Percentiles rank a stretch among this genome's conserved stretches.
Evolutionary conservation across 2,797 vertebrate species (phyloP).

Genomic region (Thaleichthys pacificus): DNA sequence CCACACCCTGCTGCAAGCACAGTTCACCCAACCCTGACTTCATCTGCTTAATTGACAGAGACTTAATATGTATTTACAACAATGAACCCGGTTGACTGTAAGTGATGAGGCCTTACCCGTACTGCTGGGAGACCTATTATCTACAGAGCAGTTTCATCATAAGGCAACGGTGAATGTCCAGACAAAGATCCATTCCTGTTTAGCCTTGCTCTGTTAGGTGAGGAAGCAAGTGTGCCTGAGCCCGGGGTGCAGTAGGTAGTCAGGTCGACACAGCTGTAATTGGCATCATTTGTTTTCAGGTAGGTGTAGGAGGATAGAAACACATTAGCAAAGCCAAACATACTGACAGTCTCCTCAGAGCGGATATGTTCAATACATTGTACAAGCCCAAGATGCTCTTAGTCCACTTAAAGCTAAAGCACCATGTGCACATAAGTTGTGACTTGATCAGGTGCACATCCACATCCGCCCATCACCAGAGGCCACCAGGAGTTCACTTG

Average conservation of each 20-base stretch:
- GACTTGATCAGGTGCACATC: too few relatives aligned
- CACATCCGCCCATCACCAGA: too few relatives aligned
- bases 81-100: not conserved
- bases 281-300: not conserved
- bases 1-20: not conserved
- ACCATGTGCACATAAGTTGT: too few relatives aligned
- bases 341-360: not conserved
- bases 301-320: not conserved
- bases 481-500: too few relatives aligned
- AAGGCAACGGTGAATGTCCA: not conserved
- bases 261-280: not conserved
- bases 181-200: not conserved
- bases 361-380: not conserved
- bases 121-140: too few relatives aligned
- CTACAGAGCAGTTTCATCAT: not conserved
- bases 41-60: not conserved
- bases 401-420: too few relatives aligned
- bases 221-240: not conserved
- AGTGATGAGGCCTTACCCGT: not conserved
- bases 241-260: not conserved
- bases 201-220: not conserved
- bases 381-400: constrained; percentile 9
- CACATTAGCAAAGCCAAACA: not conserved
- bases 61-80: not conserved
- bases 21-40: not conserved